phyloP scores from a whole-genome alignment of 2,797 vertebrate species.

The Acrossocheilus fasciatus region DNA sequence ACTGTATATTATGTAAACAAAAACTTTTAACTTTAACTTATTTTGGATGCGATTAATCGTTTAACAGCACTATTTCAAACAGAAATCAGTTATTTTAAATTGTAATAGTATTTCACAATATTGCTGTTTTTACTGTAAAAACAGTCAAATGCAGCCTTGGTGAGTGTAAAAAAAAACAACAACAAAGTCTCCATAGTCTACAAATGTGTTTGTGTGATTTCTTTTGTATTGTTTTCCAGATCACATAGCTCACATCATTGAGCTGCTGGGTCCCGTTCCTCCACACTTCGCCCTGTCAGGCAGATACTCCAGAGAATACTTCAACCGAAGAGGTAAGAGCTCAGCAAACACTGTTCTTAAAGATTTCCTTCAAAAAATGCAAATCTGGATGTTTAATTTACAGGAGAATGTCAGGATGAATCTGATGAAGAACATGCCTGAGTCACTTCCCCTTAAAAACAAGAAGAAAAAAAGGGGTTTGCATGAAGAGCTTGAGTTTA shows the following conservation, averaged over 20 bases:
- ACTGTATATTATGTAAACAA: too few species aligned
- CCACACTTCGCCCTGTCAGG: slow-evolving; percentile 95
- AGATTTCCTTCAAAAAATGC: background rate
- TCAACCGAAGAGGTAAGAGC: slow-evolving; percentile 92
- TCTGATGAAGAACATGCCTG: background rate
- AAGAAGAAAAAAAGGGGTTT: background rate
- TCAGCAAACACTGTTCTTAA: background rate
- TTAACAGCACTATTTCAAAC: background rate
- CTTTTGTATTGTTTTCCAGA: slow-evolving; percentile 42
- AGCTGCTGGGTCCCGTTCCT: slow-evolving; percentile 94
- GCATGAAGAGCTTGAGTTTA: background rate
- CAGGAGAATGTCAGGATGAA: background rate
- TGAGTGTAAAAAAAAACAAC: background rate
- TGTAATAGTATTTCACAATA: background rate
- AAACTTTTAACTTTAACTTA: too few species aligned
- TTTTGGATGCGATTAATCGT: too few species aligned
- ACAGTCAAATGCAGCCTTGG: background rate
- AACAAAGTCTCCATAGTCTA: background rate
- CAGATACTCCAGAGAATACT: slow-evolving; percentile 98
- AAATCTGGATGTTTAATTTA: background rate
- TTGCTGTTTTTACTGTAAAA: background rate
- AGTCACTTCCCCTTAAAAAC: background rate
- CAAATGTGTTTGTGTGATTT: background rate
- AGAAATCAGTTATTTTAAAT: background rate
- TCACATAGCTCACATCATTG: slow-evolving; percentile 98